A percentile compares a stretch with the other conserved stretches of the same genome.
Conservation (phyloP, 2,797 vertebrate species). For the Cynopterus sphinx region DNA sequence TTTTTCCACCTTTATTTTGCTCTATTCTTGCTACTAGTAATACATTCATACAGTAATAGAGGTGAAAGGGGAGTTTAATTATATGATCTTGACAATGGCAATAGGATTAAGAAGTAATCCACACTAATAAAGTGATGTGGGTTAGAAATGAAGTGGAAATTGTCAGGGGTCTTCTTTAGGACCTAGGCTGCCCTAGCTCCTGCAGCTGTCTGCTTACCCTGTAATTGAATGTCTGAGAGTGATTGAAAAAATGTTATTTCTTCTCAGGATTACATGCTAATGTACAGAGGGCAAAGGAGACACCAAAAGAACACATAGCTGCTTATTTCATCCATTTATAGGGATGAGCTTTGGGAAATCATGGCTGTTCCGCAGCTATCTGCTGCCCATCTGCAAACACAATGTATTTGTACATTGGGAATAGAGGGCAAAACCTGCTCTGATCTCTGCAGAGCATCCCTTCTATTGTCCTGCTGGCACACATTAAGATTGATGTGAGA, state of each 20-base stretch:
- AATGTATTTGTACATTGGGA: constrained; percentile 90
- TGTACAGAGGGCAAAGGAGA: constrained; percentile 89
- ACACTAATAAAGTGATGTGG: constrained; percentile 91
- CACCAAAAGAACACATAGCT: constrained; percentile 90
- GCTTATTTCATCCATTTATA: constrained; percentile 92
- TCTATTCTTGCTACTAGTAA: constrained; percentile 81
- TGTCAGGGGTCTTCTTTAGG: constrained; percentile 86
- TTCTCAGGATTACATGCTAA: constrained; percentile 94
- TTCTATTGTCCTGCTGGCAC: constrained; percentile 96
- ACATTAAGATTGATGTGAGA: constrained; percentile 99
- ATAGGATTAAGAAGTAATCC: constrained; percentile 93
- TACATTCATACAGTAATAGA: constrained; percentile 88
- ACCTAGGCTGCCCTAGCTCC: constrained; percentile 84
- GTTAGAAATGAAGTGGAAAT: constrained; percentile 91
- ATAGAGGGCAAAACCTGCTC: constrained; percentile 90
- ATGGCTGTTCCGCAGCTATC: constrained; percentile 87
- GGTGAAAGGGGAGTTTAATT: constrained; percentile 89
- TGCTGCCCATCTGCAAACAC: constrained; percentile 91
- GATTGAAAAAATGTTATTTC: constrained; percentile 95
- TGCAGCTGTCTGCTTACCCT: constrained; percentile 91
- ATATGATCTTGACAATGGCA: constrained; percentile 92
- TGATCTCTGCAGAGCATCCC: constrained; percentile 90
- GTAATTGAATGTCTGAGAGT: constrained; percentile 94
- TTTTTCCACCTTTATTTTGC: constrained; percentile 79
- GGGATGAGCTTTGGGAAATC: constrained; percentile 94